These are phyloP conservation scores for Mareca penelope DNA, from an alignment of 2,797 vertebrate genomes.

Conservation along the genomic window DNA sequence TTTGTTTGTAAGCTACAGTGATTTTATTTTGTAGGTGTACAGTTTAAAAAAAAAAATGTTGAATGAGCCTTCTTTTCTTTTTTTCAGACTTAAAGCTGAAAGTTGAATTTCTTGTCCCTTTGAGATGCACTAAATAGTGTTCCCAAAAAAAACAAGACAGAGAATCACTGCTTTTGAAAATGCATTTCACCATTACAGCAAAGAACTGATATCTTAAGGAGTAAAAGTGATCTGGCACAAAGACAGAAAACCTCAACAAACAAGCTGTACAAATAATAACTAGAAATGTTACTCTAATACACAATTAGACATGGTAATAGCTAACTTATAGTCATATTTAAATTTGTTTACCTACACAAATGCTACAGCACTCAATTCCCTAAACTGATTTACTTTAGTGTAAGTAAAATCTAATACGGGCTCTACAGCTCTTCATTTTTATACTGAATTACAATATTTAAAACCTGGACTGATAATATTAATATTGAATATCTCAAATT, in stretches of 20 bases:
- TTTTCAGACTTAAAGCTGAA: not conserved
- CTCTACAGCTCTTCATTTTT: not conserved
- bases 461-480: not conserved
- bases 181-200: accelerated
- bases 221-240: not conserved
- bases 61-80: not conserved
- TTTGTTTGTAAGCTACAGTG: not conserved
- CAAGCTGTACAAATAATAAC: not conserved
- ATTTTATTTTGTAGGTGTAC: not conserved
- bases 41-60: not conserved
- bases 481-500: not conserved
- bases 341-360: not conserved
- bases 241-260: not conserved
- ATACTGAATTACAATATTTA: not conserved
- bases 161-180: conserved; percentile 1
- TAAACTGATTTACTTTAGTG: not conserved
- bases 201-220: not conserved
- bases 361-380: not conserved
- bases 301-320: not conserved
- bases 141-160: not conserved
- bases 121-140: not conserved
- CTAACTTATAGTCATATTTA: not conserved
- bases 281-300: not conserved
- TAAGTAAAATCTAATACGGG: not conserved
- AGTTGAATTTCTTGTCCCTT: not conserved